A percentile compares a stretch with the other conserved stretches of the same genome.
phyloP scores from a whole-genome alignment of 1,140 invertebrate species.

The Aplysia californica region DNA sequence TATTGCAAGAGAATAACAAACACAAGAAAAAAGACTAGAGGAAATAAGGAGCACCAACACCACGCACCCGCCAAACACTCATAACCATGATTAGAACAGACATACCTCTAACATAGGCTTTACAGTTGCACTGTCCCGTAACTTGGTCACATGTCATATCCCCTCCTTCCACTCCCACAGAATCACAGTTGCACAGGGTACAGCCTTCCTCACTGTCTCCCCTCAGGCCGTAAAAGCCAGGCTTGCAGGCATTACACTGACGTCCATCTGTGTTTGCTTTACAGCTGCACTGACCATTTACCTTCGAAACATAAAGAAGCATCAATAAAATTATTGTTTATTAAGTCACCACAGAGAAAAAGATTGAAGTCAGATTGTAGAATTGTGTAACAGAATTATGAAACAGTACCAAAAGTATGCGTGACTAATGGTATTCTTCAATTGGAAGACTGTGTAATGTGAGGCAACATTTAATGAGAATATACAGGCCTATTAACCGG shows the following conservation, averaged over 20 bases:
- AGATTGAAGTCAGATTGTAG: no score
- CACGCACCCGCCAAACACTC: no score
- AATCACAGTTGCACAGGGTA: conserved; percentile 58
- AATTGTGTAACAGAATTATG: no score
- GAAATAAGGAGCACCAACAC: no score
- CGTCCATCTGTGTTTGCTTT: conserved; percentile 92
- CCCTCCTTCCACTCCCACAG: conserved; percentile 45
- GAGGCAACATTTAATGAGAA: no score
- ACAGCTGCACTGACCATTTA: conserved; percentile 88
- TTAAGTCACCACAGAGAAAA: background rate
- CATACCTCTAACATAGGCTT: conserved; percentile 74
- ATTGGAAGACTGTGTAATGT: no score
- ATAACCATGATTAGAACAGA: no score
- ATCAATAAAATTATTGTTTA: background rate
- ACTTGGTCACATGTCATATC: conserved; percentile 71
- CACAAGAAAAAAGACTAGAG: no score
- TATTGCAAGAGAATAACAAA: no score
- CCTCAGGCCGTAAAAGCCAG: conserved; percentile 93
- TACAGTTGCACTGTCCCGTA: conserved; percentile 64
- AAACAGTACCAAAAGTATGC: background rate
- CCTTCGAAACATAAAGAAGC: conserved; percentile 68
- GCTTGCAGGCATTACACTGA: conserved; percentile 90
- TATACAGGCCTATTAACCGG: no score
- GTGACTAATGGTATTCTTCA: background rate
- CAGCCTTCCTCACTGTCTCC: conserved; percentile 78